Evolutionary conservation across 2,797 vertebrate species (phyloP).

Genomic region (Vireo griseus): DNA sequence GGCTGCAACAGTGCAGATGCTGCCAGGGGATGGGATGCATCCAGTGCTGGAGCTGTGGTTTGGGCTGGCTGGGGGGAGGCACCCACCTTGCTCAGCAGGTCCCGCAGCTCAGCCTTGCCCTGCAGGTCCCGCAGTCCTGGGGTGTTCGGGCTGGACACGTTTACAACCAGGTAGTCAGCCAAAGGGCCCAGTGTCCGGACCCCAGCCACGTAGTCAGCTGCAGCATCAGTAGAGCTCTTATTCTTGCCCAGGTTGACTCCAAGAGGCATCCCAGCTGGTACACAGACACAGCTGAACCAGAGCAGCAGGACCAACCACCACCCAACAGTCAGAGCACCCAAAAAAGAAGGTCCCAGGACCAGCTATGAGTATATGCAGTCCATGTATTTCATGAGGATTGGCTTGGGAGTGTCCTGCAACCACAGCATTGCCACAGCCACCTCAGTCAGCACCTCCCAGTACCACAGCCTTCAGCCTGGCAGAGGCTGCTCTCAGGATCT

Average conservation of each 20-base stretch:
- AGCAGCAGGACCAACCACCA: background rate
- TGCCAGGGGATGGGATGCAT: background rate
- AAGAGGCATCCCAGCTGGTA: conserved; percentile 86
- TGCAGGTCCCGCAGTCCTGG: conserved; percentile 88
- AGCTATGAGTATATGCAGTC: background rate
- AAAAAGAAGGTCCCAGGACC: background rate
- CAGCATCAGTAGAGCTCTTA: conserved; percentile 84
- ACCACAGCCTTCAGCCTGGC: background rate
- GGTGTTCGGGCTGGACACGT: conserved; percentile 95
- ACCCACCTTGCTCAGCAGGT: conserved; percentile 82
- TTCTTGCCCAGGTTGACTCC: conserved; percentile 97
- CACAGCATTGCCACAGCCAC: background rate
- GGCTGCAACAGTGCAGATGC: background rate
- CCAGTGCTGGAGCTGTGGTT: background rate
- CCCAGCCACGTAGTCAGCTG: conserved; percentile 84
- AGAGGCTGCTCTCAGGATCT: background rate
- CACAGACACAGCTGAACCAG: background rate
- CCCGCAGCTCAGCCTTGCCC: conserved; percentile 81
- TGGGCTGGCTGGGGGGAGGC: background rate
- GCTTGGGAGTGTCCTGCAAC: background rate
- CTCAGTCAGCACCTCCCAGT: background rate
- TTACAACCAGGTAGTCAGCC: conserved; percentile 95
- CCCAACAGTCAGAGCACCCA: accelerated
- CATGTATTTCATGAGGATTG: accelerated
- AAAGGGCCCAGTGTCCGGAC: conserved; percentile 84